Conservation (phyloP, 2,113 vertebrate species). For the Sebastes schlegelii region DNA sequence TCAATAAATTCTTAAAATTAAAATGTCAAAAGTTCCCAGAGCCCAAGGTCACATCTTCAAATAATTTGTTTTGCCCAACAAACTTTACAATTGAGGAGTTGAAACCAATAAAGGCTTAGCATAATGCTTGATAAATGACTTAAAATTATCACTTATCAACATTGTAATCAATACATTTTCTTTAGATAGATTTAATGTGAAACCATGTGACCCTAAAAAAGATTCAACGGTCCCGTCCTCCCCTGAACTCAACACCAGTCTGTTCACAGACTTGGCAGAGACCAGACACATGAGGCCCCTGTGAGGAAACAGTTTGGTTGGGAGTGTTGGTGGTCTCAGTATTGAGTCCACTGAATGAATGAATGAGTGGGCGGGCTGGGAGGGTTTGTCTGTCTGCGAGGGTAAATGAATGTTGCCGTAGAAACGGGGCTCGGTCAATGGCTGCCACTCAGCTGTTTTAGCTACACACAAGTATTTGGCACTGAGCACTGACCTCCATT, state of each 20-base stretch:
- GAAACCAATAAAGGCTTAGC: not conserved
- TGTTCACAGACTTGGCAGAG: not conserved
- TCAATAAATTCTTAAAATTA: not conserved
- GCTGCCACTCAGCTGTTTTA: conserved; percentile 72
- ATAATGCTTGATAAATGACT: not conserved
- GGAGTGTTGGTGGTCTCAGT: conserved; percentile 58
- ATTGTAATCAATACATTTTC: not conserved
- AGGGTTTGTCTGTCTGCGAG: conserved; percentile 32
- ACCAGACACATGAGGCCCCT: conserved; percentile 28
- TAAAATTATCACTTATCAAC: not conserved
- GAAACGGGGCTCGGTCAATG: conserved; percentile 54
- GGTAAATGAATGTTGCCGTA: conserved; percentile 38
- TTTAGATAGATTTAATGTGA: not conserved
- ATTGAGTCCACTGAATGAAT: conserved; percentile 47
- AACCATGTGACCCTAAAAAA: not conserved
- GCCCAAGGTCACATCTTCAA: not conserved
- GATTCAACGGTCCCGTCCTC: not conserved
- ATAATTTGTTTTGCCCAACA: not conserved
- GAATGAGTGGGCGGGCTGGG: conserved; percentile 68
- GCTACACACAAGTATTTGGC: conserved; percentile 58
- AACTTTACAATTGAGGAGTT: not conserved
- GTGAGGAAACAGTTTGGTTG: conserved; percentile 17
- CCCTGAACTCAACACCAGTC: conserved; percentile 9
- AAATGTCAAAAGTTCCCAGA: not conserved
- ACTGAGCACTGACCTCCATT: conserved; percentile 10